Percentiles rank a stretch among this genome's conserved stretches.
Evolutionary conservation across 2,113 vertebrate genomes (phyloP).

Genomic region (Cepphus grylle): DNA sequence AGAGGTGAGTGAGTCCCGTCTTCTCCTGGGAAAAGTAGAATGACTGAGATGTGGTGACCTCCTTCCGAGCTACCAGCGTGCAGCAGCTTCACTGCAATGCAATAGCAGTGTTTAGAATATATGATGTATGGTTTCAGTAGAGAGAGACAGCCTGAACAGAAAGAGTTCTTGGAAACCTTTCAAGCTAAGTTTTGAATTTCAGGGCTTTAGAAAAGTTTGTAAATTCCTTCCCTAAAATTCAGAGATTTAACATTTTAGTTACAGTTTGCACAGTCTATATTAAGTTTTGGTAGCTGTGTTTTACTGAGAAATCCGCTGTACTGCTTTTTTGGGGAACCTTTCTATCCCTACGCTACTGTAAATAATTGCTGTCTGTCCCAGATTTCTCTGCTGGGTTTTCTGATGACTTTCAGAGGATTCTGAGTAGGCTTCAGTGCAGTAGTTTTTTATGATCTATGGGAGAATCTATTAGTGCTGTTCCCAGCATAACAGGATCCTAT

Average conservation of each 20-base stretch:
- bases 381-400: not conserved
- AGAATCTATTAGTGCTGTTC: not conserved
- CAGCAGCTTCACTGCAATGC: not conserved
- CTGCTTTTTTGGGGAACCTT: not conserved
- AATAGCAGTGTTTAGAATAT: not conserved
- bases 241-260: not conserved
- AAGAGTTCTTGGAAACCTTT: not conserved
- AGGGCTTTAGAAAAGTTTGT: not conserved
- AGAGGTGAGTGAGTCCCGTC: not conserved
- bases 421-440: not conserved
- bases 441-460: not conserved
- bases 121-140: not conserved
- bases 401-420: not conserved
- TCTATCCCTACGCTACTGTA: accelerated
- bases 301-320: not conserved
- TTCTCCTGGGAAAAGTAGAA: not conserved
- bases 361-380: not conserved
- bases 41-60: not conserved
- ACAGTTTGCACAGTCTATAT: not conserved
- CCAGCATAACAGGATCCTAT: not conserved
- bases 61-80: not conserved
- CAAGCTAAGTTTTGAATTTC: not conserved
- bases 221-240: not conserved
- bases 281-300: not conserved
- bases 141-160: not conserved